These are phyloP conservation scores for Morpho helenor DNA, from an alignment of 2,888 invertebrate genomes.

Conservation along the genomic window DNA sequence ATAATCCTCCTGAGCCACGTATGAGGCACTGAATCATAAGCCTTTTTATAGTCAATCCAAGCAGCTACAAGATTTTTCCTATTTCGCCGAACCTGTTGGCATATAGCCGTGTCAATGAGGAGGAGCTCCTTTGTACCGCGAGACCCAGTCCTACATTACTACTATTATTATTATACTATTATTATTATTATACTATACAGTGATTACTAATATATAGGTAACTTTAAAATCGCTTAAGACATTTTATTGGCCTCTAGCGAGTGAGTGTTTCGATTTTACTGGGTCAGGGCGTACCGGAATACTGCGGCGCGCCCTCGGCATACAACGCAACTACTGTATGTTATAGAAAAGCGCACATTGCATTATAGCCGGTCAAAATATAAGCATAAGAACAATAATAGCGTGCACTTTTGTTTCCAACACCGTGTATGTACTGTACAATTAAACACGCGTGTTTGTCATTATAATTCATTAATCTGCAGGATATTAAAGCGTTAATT, in stretches of 20 bases:
- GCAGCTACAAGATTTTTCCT: too few species aligned
- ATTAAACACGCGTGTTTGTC: neutral
- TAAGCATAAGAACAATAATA: neutral
- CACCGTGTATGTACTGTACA: neutral
- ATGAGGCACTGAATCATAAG: too few species aligned
- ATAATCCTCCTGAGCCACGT: too few species aligned
- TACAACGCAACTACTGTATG: neutral
- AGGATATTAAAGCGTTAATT: neutral
- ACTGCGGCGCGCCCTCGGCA: slow-evolving; percentile 15
- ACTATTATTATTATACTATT: too few species aligned
- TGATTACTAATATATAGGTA: too few species aligned
- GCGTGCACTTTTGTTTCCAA: neutral
- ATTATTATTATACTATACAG: too few species aligned
- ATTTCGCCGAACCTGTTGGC: too few species aligned
- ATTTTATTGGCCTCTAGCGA: slow-evolving; percentile 21
- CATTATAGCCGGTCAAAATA: neutral
- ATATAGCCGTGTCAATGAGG: too few species aligned
- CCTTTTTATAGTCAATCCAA: too few species aligned
- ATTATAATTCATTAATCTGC: neutral
- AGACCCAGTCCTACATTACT: too few species aligned
- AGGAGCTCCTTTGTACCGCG: too few species aligned
- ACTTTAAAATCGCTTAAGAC: neutral
- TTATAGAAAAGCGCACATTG: neutral
- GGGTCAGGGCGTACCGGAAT: slow-evolving; percentile 37
- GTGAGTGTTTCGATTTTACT: slow-evolving; percentile 33